Conservation (phyloP, 2,797 vertebrate species). For the Coracias cyanogaster region DNA sequence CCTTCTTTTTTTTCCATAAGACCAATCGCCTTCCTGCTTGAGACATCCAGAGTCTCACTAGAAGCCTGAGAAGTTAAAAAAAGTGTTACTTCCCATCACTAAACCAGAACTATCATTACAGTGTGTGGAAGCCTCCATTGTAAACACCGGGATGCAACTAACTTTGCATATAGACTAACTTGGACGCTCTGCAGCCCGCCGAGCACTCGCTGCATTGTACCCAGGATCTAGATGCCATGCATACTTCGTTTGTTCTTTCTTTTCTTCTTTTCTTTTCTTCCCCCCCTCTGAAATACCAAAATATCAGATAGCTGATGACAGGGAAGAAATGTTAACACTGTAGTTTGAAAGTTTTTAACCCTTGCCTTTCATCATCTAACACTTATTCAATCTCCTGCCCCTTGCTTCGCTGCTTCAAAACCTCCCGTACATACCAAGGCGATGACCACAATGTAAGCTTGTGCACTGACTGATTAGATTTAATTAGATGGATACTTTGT, state of each 20-base stretch:
- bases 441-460: constrained; percentile 71
- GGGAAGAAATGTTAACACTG: constrained; percentile 69
- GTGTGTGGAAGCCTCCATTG: neutral
- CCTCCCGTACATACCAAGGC: constrained; percentile 72
- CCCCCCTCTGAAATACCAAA: constrained; percentile 30
- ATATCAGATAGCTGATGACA: constrained; percentile 73
- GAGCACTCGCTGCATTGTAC: neutral
- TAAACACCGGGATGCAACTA: neutral
- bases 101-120: neutral
- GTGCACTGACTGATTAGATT: constrained; percentile 74
- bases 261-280: constrained; percentile 8
- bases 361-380: constrained; percentile 68
- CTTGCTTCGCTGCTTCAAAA: constrained; percentile 54
- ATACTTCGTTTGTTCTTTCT: constrained; percentile 44
- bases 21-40: neutral
- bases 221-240: constrained; percentile 35
- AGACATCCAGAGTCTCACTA: neutral
- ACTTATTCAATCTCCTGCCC: constrained; percentile 52
- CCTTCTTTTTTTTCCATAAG: neutral
- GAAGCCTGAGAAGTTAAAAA: neutral
- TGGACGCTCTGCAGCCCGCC: neutral
- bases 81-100: neutral
- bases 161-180: neutral
- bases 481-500: constrained; percentile 76
- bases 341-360: constrained; percentile 70